Percentiles rank a stretch among this genome's conserved stretches.
phyloP scores from a whole-genome alignment of 1,140 invertebrate species.

The Tetramorium parvispinum region DNA sequence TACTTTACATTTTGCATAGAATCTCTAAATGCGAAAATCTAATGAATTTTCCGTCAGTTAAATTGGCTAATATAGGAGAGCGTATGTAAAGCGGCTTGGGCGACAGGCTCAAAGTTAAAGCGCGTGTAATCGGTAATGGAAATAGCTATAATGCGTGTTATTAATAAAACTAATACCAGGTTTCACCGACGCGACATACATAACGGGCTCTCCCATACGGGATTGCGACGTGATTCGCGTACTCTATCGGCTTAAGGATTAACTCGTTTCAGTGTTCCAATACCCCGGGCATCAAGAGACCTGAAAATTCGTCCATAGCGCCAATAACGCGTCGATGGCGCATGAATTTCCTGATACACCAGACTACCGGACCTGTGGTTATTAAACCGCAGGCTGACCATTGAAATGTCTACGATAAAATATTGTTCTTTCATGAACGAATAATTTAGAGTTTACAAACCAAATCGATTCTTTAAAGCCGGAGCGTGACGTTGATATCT shows the following conservation, averaged over 20 bases:
- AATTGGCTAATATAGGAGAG: constrained; percentile 23
- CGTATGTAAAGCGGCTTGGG: constrained; percentile 42
- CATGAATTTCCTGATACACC: constrained; percentile 53
- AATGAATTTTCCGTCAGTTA: constrained; percentile 18
- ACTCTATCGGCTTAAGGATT: constrained; percentile 59
- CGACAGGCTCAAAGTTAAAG: constrained; percentile 45
- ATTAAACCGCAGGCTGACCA: constrained; percentile 34
- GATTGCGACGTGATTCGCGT: constrained; percentile 56
- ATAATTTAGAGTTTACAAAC: constrained; percentile 23
- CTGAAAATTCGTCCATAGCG: constrained; percentile 47
- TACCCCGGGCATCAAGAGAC: constrained; percentile 38
- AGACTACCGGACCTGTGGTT: constrained; percentile 14
- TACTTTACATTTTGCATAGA: neutral
- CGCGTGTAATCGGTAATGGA: constrained; percentile 59
- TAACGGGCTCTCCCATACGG: constrained; percentile 10
- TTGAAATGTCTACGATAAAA: constrained; percentile 46
- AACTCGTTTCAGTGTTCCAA: constrained; percentile 49
- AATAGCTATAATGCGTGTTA: constrained; percentile 59
- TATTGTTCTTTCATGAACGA: constrained; percentile 34
- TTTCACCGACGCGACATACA: constrained; percentile 33
- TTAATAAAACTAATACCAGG: constrained; percentile 59
- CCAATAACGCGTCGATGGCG: constrained; percentile 54
- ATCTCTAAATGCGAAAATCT: neutral
- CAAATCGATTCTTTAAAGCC: constrained; percentile 3
- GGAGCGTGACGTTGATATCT: neutral